Percentiles rank a stretch among this genome's conserved stretches.
These are phyloP conservation scores for Trichomycterus rosablanca DNA, from an alignment of 2,113 vertebrate genomes.

Conservation along the genomic window DNA sequence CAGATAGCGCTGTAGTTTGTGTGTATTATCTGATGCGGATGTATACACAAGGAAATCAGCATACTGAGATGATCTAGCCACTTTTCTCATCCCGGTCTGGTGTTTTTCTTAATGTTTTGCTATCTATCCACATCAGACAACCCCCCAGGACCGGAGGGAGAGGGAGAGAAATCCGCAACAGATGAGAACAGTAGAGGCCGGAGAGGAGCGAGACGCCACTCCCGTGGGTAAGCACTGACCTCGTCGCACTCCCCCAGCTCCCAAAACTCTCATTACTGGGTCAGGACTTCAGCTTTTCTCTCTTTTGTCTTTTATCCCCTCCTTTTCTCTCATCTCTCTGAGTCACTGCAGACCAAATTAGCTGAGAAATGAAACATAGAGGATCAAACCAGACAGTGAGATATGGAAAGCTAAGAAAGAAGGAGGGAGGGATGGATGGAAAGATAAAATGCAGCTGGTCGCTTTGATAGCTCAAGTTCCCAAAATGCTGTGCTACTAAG, in stretches of 20 bases:
- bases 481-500: slow-evolving; percentile 39
- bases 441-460: slow-evolving; percentile 51
- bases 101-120: not conserved
- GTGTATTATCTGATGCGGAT: slow-evolving; percentile 33
- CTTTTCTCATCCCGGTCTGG: not conserved
- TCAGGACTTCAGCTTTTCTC: slow-evolving; percentile 45
- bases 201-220: slow-evolving; percentile 43
- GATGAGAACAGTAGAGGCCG: slow-evolving; percentile 31
- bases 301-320: slow-evolving; percentile 20
- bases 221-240: slow-evolving; percentile 54
- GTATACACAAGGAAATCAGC: slow-evolving; percentile 29
- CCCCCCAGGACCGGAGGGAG: slow-evolving; percentile 12
- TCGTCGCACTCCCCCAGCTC: slow-evolving; percentile 54
- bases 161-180: slow-evolving; percentile 23
- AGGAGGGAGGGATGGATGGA: slow-evolving; percentile 10
- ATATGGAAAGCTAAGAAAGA: slow-evolving; percentile 9
- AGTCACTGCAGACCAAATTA: slow-evolving; percentile 46
- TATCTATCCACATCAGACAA: slow-evolving; percentile 18
- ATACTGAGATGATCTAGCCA: slow-evolving; percentile 23
- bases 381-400: slow-evolving; percentile 33
- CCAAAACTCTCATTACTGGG: slow-evolving; percentile 48
- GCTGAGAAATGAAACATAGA: slow-evolving; percentile 43
- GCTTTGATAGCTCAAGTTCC: slow-evolving; percentile 43
- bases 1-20: slow-evolving; percentile 18
- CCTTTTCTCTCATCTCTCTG: slow-evolving; percentile 27